Base-by-base conservation (phyloP, 2,797 vertebrate genomes). In the Florisuga fusca region DNA sequence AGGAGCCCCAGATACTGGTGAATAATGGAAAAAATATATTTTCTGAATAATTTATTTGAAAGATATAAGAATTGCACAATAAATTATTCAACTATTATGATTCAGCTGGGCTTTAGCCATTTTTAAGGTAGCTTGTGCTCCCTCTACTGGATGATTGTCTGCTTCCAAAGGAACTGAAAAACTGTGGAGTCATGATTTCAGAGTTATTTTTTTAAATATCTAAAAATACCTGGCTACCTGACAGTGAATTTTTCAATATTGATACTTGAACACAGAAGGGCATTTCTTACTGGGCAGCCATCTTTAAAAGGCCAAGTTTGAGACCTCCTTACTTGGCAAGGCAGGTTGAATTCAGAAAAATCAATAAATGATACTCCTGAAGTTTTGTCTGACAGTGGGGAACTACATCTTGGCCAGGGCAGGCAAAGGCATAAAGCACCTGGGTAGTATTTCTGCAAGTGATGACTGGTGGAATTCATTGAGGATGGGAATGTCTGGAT, bases 31-130 rank as follows among this genome's bases (percentile, higher is more conserved):
- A 46, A 96, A 95, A 96, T 96, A 91, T 93, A 96, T 95, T 96
- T 96, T 93, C 62, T 97, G 83, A 96, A 95, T 96, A 95, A 96
- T 96, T 96, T 90, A 96, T 96, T 95, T 86, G 77, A 90, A 95
- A 94, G 91, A 82, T 76, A 83, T 86, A 94, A 95, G 74, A 88
- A 95, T 91, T 79, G 46, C 72, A 71, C 11, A 6, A 90, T 96
- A 93, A 97, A 96, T 97, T 94, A 96, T 96, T 96, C 64, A 96
- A 79, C 43, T 63, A 77, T 62, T 38, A 61, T 43, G n/a, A 90
- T 77, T 91, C 87, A 64, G 72, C 31, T 36, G 54, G 36, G 76
- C 53, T 91, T 92, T 8, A 84, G 68, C 74, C 25, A 84, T 88
- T 74, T 94, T 95, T 79, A 57, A 76, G 95, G 77, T 86, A 90